phyloP scores from a whole-genome alignment of 1,140 invertebrate species.

The Drosophila auraria region DNA sequence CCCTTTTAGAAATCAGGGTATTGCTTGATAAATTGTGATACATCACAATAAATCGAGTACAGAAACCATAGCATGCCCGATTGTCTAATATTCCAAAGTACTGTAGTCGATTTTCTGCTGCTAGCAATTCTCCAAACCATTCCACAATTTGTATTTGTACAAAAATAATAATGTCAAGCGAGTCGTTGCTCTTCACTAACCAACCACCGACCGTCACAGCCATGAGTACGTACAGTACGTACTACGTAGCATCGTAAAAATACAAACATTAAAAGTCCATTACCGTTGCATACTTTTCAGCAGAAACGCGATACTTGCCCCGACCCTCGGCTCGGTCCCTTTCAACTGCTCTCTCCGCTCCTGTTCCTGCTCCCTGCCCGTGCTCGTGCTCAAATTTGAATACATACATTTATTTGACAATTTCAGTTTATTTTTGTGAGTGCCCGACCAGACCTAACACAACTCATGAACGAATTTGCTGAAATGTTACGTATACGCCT shows the following conservation, averaged over 20 bases:
- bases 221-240: conserved; percentile 1
- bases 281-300: conserved; percentile 65
- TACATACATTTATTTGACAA: conserved; percentile 70
- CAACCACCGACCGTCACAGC: conserved; percentile 9
- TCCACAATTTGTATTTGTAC: conserved; percentile 12
- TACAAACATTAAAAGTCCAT: conserved; percentile 75
- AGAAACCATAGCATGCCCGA: background rate
- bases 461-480: conserved; percentile 38
- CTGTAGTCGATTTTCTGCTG: background rate
- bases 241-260: conserved; percentile 36
- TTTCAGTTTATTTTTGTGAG: conserved; percentile 51
- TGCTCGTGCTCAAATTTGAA: conserved; percentile 35
- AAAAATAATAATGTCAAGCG: conserved; percentile 45
- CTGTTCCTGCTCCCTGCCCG: background rate
- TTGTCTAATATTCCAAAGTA: background rate
- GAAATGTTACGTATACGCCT: conserved; percentile 66
- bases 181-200: conserved; percentile 14
- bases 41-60: too few species aligned
- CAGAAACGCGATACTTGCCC: conserved; percentile 33
- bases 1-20: background rate
- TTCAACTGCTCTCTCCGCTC: background rate
- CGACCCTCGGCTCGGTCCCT: background rate
- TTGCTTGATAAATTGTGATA: background rate
- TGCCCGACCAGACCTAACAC: conserved; percentile 27
- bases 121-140: background rate